Conservation (phyloP, 2,113 vertebrate genomes). For the Helogale parvula region DNA sequence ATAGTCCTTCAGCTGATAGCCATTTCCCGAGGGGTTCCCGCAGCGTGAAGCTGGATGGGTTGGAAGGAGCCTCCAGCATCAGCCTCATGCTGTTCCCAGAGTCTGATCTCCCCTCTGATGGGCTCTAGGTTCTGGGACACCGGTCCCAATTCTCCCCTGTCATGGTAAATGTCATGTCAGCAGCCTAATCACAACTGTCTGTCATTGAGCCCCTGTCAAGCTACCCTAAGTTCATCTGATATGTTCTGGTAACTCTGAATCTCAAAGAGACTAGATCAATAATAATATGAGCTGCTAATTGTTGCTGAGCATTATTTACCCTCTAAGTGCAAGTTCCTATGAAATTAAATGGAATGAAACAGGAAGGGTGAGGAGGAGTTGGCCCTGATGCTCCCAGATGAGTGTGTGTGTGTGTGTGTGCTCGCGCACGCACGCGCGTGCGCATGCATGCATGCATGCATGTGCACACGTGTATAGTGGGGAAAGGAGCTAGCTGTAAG, state of each 20-base stretch:
- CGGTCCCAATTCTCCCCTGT: background rate
- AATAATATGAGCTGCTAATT: background rate
- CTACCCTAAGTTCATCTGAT: background rate
- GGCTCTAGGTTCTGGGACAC: background rate
- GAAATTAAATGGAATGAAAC: background rate
- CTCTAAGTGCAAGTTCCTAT: background rate
- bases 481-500: background rate
- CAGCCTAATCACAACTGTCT: background rate
- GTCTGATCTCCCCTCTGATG: background rate
- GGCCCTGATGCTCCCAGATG: background rate
- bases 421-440: too few relatives aligned
- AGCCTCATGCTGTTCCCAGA: background rate
- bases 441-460: accelerated
- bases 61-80: background rate
- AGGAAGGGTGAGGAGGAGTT: background rate
- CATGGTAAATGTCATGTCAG: background rate
- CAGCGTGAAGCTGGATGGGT: background rate
- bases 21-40: background rate
- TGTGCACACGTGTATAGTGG: background rate
- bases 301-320: background rate
- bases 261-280: background rate
- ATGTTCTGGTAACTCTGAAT: background rate
- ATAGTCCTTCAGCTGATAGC: background rate
- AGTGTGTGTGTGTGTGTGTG: background rate
- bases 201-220: background rate